Evolutionary conservation across 1,140 invertebrate genomes (phyloP).

Genomic region (Calephelis virginiensis): DNA sequence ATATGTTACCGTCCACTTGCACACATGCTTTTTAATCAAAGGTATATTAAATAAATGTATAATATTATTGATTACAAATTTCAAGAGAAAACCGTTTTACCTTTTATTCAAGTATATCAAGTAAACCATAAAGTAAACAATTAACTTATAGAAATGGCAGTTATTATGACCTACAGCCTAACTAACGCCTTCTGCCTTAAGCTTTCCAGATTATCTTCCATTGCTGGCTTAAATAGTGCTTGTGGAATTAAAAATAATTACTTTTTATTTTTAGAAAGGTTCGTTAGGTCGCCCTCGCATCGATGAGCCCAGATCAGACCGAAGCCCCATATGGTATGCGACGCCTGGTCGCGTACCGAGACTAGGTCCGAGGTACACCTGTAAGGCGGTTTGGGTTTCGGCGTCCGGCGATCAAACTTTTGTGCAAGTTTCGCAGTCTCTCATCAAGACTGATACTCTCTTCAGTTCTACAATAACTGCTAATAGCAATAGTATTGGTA

Average conservation of each 20-base stretch:
- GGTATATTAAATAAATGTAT: too few species aligned
- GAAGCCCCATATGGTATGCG: slow-evolving; percentile 84
- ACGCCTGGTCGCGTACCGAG: slow-evolving; percentile 90
- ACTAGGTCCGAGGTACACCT: slow-evolving; percentile 86
- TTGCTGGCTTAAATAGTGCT: rapidly evolving
- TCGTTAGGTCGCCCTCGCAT: slow-evolving; percentile 86
- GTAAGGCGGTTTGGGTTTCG: slow-evolving; percentile 94
- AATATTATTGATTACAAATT: too few species aligned
- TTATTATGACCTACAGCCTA: too few species aligned
- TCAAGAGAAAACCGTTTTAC: too few species aligned
- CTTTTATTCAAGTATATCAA: too few species aligned
- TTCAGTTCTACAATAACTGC: slow-evolving; percentile 92
- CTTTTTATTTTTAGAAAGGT: slow-evolving; percentile 76
- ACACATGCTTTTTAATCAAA: too few species aligned
- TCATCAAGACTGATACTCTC: slow-evolving; percentile 93
- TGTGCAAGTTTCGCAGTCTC: slow-evolving; percentile 93
- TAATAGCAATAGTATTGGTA: slow-evolving; percentile 91
- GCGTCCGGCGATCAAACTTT: slow-evolving; percentile 97
- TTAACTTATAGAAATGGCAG: too few species aligned
- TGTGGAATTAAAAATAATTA: rapidly evolving
- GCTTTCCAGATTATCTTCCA: too few species aligned
- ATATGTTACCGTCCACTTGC: too few species aligned
- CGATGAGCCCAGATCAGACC: slow-evolving; percentile 52
- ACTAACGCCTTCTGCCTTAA: too few species aligned
- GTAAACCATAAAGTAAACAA: too few species aligned